Conservation (phyloP, 2,797 vertebrate species). For the Xyrichtys novacula region DNA sequence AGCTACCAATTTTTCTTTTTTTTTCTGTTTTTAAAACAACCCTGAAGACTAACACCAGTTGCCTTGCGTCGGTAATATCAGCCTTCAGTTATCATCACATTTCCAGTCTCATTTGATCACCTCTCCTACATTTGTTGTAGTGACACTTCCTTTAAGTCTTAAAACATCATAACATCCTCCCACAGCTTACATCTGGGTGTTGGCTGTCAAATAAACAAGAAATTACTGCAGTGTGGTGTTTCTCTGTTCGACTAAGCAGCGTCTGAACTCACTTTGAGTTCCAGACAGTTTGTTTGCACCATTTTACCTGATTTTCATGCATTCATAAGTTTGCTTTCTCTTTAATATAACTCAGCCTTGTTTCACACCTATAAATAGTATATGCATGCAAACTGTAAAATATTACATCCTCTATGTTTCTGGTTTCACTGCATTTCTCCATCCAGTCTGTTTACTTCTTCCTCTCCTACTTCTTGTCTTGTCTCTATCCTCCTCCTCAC, state of each 20-base stretch:
- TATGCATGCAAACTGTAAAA: neutral
- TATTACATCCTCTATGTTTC: neutral
- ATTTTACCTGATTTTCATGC: conserved; percentile 20
- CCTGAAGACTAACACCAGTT: neutral
- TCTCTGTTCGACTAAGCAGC: conserved; percentile 14
- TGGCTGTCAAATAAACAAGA: conserved; percentile 50
- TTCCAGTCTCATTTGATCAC: conserved; percentile 12
- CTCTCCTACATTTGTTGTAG: conserved; percentile 16
- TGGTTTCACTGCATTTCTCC: neutral
- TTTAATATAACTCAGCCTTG: too few relatives aligned
- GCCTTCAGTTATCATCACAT: neutral
- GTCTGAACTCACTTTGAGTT: conserved; percentile 12
- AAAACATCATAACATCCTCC: conserved; percentile 41
- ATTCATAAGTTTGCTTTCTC: neutral
- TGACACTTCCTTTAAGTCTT: conserved; percentile 29
- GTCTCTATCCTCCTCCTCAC: conserved; percentile 5
- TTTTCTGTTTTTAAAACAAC: neutral
- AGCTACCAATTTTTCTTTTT: neutral
- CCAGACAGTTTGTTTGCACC: conserved; percentile 24
- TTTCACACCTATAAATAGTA: too few relatives aligned
- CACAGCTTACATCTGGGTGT: conserved; percentile 47
- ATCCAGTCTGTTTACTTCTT: neutral
- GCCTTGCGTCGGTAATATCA: neutral
- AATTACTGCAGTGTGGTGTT: conserved; percentile 31
- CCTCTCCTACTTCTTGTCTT: neutral